A percentile compares a stretch with the other conserved stretches of the same genome.
Conservation (phyloP, 2,113 vertebrate genomes). For the Triplophysa siluroides region DNA sequence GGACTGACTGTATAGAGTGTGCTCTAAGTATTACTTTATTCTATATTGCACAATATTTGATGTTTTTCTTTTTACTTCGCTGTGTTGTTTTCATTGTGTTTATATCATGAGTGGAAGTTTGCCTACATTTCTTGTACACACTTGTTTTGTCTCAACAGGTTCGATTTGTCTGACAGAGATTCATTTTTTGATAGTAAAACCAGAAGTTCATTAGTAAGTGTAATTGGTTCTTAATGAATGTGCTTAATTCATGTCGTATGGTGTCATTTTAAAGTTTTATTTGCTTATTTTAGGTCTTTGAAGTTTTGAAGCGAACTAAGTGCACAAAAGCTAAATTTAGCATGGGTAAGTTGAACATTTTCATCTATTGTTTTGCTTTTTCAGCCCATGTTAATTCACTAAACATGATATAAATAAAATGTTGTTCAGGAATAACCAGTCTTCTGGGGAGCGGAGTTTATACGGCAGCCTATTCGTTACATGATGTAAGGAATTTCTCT, state of each 20-base stretch:
- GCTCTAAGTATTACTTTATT: no score
- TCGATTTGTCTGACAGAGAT: constrained; percentile 94
- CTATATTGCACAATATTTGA: no score
- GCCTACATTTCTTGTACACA: no score
- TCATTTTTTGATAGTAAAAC: constrained; percentile 98
- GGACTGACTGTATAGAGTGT: no score
- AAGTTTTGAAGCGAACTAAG: constrained; percentile 92
- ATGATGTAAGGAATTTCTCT: constrained; percentile 85
- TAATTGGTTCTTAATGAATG: background rate
- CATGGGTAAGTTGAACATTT: constrained; percentile 81
- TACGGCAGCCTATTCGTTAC: constrained; percentile 91
- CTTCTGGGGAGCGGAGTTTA: constrained; percentile 93
- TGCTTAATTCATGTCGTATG: background rate
- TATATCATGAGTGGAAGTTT: no score
- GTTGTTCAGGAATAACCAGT: constrained; percentile 89
- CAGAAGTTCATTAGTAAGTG: constrained; percentile 95
- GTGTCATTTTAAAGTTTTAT: constrained; percentile 2
- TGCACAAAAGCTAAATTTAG: constrained; percentile 93
- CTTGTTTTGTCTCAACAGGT: constrained; percentile 72
- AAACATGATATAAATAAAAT: background rate
- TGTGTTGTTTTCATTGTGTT: no score
- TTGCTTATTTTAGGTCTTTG: constrained; percentile 82
- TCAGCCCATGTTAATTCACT: background rate
- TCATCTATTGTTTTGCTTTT: no score
- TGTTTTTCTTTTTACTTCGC: no score